Percentiles rank a stretch among this genome's conserved stretches.
Conservation (phyloP, 2,888 invertebrate genomes). For the Physocephala rufipes region DNA sequence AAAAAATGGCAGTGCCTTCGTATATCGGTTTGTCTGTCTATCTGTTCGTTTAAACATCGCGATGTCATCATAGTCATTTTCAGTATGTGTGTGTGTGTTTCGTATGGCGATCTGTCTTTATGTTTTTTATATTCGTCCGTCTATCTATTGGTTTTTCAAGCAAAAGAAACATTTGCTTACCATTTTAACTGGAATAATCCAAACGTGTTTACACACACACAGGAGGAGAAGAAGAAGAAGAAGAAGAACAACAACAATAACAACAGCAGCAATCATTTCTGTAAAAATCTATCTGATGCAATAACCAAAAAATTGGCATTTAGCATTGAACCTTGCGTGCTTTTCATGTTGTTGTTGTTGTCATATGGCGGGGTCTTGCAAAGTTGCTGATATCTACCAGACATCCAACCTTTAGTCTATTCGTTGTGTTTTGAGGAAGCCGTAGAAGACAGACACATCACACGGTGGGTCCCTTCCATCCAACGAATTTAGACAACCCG, state of each 20-base stretch:
- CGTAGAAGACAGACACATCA: neutral
- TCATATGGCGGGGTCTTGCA: neutral
- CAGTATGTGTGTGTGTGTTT: too few species aligned
- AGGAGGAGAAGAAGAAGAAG: neutral
- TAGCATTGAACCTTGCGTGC: conserved; percentile 26
- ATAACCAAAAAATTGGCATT: conserved; percentile 31
- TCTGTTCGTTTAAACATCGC: neutral
- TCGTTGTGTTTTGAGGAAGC: conserved; percentile 20
- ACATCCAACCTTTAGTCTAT: conserved; percentile 7
- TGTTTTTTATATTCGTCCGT: conserved; percentile 1
- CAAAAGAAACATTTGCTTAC: conserved; percentile 20
- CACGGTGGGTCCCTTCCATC: conserved; percentile 19
- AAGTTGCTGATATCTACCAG: conserved; percentile 13
- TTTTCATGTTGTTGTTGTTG: conserved; percentile 5
- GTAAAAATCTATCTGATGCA: conserved; percentile 29
- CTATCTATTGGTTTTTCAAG: conserved; percentile 24
- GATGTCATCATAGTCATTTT: too few species aligned
- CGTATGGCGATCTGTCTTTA: neutral
- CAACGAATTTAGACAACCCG: neutral
- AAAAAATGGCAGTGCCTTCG: too few species aligned
- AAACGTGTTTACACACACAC: conserved; percentile 3
- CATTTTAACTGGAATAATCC: conserved; percentile 31
- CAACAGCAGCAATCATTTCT: neutral
- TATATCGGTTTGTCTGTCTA: too few species aligned
- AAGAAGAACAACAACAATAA: neutral